Conservation (phyloP, 53 echinoderm and acorn worm genomes). For the Glandiceps talaboti region DNA sequence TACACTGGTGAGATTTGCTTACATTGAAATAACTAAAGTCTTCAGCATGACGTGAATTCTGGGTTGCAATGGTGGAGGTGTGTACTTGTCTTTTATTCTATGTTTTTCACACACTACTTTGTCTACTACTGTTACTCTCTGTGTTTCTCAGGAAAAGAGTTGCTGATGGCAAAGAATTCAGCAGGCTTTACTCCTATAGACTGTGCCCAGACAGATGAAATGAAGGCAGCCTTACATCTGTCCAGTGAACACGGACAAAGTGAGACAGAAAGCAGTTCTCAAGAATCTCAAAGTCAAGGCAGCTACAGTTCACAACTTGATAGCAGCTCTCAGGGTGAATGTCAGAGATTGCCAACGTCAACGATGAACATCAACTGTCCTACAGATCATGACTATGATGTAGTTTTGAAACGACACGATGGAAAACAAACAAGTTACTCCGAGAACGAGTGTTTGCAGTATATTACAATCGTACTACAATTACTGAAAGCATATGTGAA, state of each 20-base stretch:
- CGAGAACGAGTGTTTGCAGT: slow-evolving; percentile 23
- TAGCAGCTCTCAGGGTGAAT: not conserved
- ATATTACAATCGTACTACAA: slow-evolving; percentile 25
- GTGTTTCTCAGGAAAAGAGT: slow-evolving; percentile 34
- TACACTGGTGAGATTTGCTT: no score
- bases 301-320: not conserved
- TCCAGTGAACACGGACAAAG: not conserved
- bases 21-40: no score
- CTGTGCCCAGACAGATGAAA: slow-evolving; percentile 28
- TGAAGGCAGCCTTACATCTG: slow-evolving; percentile 33
- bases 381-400: slow-evolving; percentile 17
- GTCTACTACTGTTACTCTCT: no score
- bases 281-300: no score
- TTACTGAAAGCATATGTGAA: slow-evolving; percentile 30
- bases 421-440: slow-evolving; percentile 11
- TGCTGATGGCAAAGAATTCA: slow-evolving; percentile 38
- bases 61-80: no score
- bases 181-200: slow-evolving; percentile 38
- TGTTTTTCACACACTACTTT: no score
- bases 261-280: slow-evolving; percentile 40
- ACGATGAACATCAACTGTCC: slow-evolving; percentile 3
- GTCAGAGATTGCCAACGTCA: not conserved
- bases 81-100: no score
- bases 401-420: slow-evolving; percentile 18
- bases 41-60: no score